phyloP scores from a whole-genome alignment of 2,113 vertebrate species.

The Engraulis encrasicolus region DNA sequence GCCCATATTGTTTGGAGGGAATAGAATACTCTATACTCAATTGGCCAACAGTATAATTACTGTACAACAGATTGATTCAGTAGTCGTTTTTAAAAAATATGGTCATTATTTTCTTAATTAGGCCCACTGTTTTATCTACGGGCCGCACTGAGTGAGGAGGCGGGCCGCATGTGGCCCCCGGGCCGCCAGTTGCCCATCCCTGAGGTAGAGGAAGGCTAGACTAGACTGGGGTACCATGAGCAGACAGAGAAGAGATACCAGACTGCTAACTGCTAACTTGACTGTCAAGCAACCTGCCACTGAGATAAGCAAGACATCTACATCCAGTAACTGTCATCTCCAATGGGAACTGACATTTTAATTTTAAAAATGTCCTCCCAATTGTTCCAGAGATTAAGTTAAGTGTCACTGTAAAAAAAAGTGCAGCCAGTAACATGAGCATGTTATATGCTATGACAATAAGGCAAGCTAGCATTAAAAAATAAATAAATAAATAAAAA shows the following conservation, averaged over 20 bases:
- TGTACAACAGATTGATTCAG: too few relatives aligned
- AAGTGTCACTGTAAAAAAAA: neutral
- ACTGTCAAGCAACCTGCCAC: neutral
- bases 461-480: neutral
- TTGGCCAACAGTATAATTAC: too few relatives aligned
- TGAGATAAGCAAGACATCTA: neutral
- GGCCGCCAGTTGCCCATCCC: too few relatives aligned
- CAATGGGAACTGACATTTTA: neutral
- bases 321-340: neutral
- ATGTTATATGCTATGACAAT: neutral
- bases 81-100: too few relatives aligned
- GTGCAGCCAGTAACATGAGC: neutral
- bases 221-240: neutral
- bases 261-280: neutral
- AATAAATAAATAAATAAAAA: too few relatives aligned
- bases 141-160: too few relatives aligned
- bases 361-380: neutral
- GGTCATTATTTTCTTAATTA: too few relatives aligned
- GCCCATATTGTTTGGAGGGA: too few relatives aligned
- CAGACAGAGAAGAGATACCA: neutral
- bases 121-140: too few relatives aligned
- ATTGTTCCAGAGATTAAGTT: neutral
- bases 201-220: too few relatives aligned
- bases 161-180: too few relatives aligned
- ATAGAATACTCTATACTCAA: too few relatives aligned